Conservation (phyloP, 2,113 vertebrate species). For the Podocnemis expansa region DNA sequence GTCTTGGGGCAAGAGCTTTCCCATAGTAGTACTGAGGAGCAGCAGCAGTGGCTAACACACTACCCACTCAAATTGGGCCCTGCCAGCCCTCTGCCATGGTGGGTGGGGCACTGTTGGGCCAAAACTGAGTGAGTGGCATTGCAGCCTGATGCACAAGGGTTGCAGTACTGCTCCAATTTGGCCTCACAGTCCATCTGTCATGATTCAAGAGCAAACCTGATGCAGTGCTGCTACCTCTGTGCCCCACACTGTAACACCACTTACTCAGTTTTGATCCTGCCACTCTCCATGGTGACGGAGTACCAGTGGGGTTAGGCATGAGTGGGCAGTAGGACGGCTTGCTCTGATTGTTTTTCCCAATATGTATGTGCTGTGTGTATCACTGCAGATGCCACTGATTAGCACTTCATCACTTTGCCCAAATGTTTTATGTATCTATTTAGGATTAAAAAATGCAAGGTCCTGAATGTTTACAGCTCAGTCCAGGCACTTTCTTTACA, state of each 20-base stretch:
- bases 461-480: background rate
- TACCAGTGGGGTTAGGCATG: background rate
- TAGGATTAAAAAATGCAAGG: background rate
- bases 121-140: background rate
- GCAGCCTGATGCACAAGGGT: background rate
- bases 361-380: background rate
- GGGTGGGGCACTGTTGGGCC: background rate
- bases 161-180: background rate
- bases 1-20: background rate
- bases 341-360: background rate
- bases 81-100: background rate
- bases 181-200: background rate
- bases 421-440: background rate
- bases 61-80: background rate
- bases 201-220: background rate
- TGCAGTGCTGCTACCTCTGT: background rate
- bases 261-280: background rate
- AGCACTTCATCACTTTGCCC: background rate
- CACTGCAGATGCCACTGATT: no score
- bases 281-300: background rate
- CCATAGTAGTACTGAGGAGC: background rate
- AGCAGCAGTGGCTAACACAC: background rate
- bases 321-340: background rate
- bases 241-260: background rate
- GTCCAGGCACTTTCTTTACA: background rate